phyloP scores from a whole-genome alignment of 2,888 invertebrate species.

The Volucella zonaria region DNA sequence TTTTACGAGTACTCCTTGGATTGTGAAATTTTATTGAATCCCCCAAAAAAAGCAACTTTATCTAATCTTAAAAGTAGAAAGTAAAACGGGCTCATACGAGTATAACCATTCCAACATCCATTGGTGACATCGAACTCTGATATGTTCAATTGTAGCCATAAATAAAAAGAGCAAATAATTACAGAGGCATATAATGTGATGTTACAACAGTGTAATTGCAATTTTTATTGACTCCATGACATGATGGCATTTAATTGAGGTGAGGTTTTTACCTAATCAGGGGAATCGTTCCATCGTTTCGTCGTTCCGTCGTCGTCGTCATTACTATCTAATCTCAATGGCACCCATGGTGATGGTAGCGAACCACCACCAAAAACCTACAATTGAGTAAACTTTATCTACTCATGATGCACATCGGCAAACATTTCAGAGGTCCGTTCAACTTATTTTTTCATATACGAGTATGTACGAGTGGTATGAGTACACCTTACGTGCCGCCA shows the following conservation, averaged over 20 bases:
- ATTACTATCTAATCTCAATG: slow-evolving; percentile 50
- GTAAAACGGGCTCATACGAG: neutral
- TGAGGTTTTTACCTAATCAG: slow-evolving; percentile 21
- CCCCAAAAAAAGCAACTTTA: too few relatives aligned
- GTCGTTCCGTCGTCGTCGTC: too few relatives aligned
- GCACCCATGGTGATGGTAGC: slow-evolving; percentile 9
- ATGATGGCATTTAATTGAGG: slow-evolving; percentile 19
- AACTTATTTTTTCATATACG: neutral
- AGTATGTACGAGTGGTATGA: neutral
- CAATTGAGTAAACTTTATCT: slow-evolving; percentile 22
- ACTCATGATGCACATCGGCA: slow-evolving; percentile 52
- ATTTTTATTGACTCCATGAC: slow-evolving; percentile 45
- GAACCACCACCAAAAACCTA: slow-evolving; percentile 18
- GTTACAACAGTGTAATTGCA: slow-evolving; percentile 26
- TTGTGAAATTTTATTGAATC: too few relatives aligned
- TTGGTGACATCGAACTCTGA: too few relatives aligned
- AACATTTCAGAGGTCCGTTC: slow-evolving; percentile 37
- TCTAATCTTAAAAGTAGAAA: neutral
- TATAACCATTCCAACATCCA: neutral
- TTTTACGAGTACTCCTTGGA: too few relatives aligned
- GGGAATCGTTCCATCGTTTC: slow-evolving; percentile 8
- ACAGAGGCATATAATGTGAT: slow-evolving; percentile 34
- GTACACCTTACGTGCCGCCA: neutral
- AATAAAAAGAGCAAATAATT: slow-evolving; percentile 25
- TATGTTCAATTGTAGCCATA: slow-evolving; percentile 7